These are phyloP conservation scores for Aproaerema taeniolella DNA, from an alignment of 2,888 invertebrate genomes.

Conservation along the genomic window DNA sequence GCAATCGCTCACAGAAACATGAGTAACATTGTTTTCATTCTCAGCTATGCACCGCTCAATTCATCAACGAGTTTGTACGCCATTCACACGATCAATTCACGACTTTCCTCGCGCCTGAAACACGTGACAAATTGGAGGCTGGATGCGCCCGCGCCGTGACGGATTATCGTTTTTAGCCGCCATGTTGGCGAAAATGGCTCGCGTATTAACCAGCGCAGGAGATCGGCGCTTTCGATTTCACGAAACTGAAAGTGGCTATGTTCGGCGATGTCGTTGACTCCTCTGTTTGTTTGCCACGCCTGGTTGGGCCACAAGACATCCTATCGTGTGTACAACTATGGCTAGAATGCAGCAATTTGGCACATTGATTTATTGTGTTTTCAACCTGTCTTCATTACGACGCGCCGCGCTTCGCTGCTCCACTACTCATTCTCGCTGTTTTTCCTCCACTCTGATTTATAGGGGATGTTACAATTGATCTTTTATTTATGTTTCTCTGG, in stretches of 20 bases:
- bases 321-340: slow-evolving; percentile 46
- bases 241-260: slow-evolving; percentile 73
- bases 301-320: slow-evolving; percentile 52
- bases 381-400: slow-evolving; percentile 43
- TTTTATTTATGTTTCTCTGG: slow-evolving; percentile 9
- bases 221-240: slow-evolving; percentile 67
- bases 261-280: slow-evolving; percentile 74
- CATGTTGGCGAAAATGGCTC: slow-evolving; percentile 61
- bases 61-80: background rate
- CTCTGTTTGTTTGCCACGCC: slow-evolving; percentile 70
- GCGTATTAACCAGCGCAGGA: slow-evolving; percentile 44
- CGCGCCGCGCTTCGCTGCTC: slow-evolving; percentile 40
- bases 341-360: slow-evolving; percentile 59
- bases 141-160: slow-evolving; percentile 50
- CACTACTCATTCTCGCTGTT: slow-evolving; percentile 19
- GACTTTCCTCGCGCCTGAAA: slow-evolving; percentile 18
- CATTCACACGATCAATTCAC: slow-evolving; percentile 21
- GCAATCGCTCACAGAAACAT: background rate
- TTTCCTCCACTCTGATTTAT: slow-evolving; percentile 18
- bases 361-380: slow-evolving; percentile 56
- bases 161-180: slow-evolving; percentile 59
- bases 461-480: slow-evolving; percentile 4
- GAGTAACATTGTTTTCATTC: background rate
- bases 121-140: slow-evolving; percentile 51
- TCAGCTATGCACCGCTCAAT: background rate